phyloP scores from a whole-genome alignment of 2,797 vertebrate genomes.

The Typhlichthys eigenmanni region DNA sequence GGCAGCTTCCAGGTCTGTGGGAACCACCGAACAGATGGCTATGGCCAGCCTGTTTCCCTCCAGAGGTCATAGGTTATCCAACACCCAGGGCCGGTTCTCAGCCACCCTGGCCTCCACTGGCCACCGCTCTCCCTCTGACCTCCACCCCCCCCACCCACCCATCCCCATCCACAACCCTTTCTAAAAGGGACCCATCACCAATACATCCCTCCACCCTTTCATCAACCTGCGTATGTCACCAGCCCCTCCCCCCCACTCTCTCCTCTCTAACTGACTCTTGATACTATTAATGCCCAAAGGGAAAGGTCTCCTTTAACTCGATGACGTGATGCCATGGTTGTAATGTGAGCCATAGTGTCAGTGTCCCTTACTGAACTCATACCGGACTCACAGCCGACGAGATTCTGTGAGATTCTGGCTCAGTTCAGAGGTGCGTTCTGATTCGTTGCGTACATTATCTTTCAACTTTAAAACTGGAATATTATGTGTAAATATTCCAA shows the following conservation, averaged over 20 bases:
- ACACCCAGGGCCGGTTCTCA: conserved; percentile 31
- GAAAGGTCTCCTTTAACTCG: no score
- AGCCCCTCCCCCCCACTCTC: no score
- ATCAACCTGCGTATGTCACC: background rate
- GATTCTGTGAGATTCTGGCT: no score
- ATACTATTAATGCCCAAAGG: no score
- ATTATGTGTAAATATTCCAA: no score
- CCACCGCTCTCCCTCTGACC: background rate
- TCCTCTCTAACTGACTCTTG: background rate
- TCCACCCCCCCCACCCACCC: conserved; percentile 9
- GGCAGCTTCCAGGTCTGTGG: conserved; percentile 8
- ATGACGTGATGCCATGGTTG: no score
- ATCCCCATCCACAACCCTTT: conserved; percentile 9
- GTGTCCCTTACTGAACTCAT: no score
- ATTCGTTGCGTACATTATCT: no score
- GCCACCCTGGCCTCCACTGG: background rate
- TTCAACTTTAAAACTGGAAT: no score
- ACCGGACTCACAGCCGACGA: no score
- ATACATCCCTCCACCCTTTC: background rate
- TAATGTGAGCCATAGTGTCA: no score
- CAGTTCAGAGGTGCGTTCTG: no score
- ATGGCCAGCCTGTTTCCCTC: background rate
- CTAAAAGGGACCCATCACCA: conserved; percentile 10
- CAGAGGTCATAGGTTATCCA: conserved; percentile 46
- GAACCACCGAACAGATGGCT: conserved; percentile 46